Base-by-base conservation (phyloP, 2,797 vertebrate genomes). In the Brachyalestes nurse region DNA sequence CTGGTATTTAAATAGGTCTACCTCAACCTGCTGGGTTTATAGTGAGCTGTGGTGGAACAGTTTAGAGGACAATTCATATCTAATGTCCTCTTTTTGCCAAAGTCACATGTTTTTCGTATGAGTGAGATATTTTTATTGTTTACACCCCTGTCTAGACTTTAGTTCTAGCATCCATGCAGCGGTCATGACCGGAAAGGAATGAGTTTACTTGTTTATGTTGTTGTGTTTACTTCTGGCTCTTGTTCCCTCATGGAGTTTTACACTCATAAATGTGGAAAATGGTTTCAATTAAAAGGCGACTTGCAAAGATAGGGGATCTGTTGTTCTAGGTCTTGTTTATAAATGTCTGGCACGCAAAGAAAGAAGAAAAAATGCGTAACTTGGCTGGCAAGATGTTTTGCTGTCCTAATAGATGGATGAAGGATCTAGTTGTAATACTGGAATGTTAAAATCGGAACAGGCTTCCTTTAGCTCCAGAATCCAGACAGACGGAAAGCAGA, bases 281-380 rank as follows among this genome's bases (percentile, higher is more conserved):
- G 66, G 45, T 82, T 85, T 85, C 55, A 75, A 78, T 85, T 73
- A 82, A 53, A 83, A 83, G 75, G 65, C 57, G 65, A 79, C 82
- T 77, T 76, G 72, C 77, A 45, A 25, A 58, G 70, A 73, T 72
- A 42, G 64, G 38, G 67, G 74, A 66, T 83, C 57, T 53, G 45
- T 77, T 58, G 66, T 78, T 65, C 51, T 71, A n/a, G 62, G 58
- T 14, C 70, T 77, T 80, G 77, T 81, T 85, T 83, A 80, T 80
- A 73, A 80, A 75, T 23, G 57, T 66, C 57, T 85, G 83, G 72
- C 77, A 75, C 45, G 49, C 45, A 69, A 64, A 71, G 64, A 45
- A 69, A 61, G 72, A 53, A 61, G 69, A 70, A 61, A 65, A 70
- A 76, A 71, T 57, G 71, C 61, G 65, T 62, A 60, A 71, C 79